Conservation (phyloP, 92 coral and sea anemone species). For the Umimayanthus kanabou region DNA sequence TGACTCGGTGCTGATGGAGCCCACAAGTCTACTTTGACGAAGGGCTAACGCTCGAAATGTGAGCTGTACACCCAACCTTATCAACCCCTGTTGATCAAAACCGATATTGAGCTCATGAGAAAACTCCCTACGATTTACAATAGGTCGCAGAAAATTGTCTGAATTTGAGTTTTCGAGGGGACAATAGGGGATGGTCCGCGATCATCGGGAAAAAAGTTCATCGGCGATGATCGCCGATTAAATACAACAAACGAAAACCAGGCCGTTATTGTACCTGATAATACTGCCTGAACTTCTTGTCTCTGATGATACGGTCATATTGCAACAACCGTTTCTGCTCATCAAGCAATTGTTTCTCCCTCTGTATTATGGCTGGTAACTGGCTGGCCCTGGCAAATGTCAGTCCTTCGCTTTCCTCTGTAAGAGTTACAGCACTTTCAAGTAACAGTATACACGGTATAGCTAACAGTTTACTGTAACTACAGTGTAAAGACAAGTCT, state of each 20-base stretch:
- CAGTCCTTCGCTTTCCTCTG: slow-evolving; percentile 73
- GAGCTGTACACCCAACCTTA: too few species aligned
- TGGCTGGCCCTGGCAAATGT: slow-evolving; percentile 96
- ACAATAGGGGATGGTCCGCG: too few species aligned
- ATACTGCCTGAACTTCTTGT: slow-evolving; percentile 81
- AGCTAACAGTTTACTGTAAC: background rate
- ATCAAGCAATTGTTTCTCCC: slow-evolving; percentile 71
- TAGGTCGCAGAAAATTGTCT: too few species aligned
- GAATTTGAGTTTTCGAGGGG: too few species aligned
- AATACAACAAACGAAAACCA: background rate
- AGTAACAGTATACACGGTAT: background rate
- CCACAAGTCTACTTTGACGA: too few species aligned
- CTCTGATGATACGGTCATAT: slow-evolving; percentile 62
- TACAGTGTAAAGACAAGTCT: background rate
- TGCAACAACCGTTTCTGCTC: slow-evolving; percentile 68
- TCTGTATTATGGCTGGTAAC: slow-evolving; percentile 82
- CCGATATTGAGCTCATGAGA: too few species aligned
- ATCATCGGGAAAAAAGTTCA: too few species aligned
- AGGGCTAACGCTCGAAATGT: too few species aligned
- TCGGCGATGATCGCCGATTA: too few species aligned
- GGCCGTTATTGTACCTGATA: slow-evolving; percentile 66
- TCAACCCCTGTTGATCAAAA: too few species aligned
- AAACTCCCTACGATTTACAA: too few species aligned
- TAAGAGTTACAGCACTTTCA: background rate
- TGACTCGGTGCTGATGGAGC: too few species aligned